Evolutionary conservation across 2,797 vertebrate genomes (phyloP).

Genomic region (Clarias platycephalus): DNA sequence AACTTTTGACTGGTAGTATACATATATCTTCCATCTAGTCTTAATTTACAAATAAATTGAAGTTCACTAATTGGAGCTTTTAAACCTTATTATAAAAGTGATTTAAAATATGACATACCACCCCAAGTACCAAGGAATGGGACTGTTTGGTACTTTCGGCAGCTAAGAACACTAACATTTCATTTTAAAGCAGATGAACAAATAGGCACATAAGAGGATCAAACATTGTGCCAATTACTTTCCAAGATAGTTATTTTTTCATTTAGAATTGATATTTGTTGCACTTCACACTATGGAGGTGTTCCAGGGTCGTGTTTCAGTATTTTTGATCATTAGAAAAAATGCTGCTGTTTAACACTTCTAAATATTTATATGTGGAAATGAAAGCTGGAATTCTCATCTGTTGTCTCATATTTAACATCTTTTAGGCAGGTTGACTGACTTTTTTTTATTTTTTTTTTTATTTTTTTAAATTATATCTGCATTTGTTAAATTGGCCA

Average conservation of each 20-base stretch:
- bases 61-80: neutral
- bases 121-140: neutral
- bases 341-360: neutral
- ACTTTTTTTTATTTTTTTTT: no score
- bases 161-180: neutral
- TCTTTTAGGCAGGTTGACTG: neutral
- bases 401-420: neutral
- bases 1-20: no score
- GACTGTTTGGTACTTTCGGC: neutral
- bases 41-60: neutral
- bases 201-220: neutral
- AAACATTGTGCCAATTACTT: no score
- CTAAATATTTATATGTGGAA: neutral
- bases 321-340: neutral
- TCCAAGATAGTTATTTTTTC: neutral
- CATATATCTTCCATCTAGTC: neutral
- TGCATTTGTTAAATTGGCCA: neutral
- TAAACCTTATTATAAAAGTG: neutral
- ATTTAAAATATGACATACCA: neutral
- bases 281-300: neutral
- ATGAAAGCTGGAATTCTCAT: neutral
- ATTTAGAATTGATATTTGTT: neutral
- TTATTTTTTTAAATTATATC: neutral
- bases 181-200: neutral
- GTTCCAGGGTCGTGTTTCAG: no score